Conservation (phyloP, 1,140 invertebrate species). For the Drosophila truncata region DNA sequence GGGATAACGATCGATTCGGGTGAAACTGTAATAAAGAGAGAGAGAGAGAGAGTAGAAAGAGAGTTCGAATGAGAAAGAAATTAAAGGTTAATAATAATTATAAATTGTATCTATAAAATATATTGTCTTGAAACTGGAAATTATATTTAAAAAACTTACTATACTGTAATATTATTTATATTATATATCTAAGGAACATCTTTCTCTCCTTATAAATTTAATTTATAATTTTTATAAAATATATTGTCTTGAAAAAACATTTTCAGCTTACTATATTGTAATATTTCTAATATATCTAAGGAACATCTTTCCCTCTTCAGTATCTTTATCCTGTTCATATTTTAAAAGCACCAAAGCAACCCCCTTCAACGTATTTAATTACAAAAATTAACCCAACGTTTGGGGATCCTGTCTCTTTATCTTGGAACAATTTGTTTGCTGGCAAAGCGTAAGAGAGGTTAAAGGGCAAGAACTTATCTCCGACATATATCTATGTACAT, state of each 20-base stretch:
- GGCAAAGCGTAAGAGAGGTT: background rate
- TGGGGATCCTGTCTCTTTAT: background rate
- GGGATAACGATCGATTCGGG: conserved; percentile 95
- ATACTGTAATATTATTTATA: too few relatives aligned
- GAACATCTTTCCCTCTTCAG: background rate
- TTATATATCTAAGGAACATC: too few relatives aligned
- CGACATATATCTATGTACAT: conserved; percentile 11
- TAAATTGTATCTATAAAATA: background rate
- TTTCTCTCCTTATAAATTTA: background rate
- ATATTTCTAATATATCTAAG: too few relatives aligned
- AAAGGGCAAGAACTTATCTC: conserved; percentile 2
- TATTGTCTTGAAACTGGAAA: background rate
- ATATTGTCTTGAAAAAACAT: too few relatives aligned
- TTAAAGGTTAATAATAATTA: background rate
- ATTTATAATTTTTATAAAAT: too few relatives aligned
- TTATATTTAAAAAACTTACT: too few relatives aligned
- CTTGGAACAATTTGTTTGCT: conserved; percentile 6
- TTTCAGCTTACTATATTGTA: too few relatives aligned
- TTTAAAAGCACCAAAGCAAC: background rate
- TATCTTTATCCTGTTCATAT: background rate
- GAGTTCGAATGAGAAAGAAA: background rate
- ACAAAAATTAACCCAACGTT: background rate
- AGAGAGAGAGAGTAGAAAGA: background rate
- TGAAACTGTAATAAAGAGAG: conserved; percentile 88
- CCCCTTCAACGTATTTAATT: conserved; percentile 6